These are phyloP conservation scores for Tenualosa ilisha DNA, from an alignment of 2,797 vertebrate species.

Conservation along the genomic window DNA sequence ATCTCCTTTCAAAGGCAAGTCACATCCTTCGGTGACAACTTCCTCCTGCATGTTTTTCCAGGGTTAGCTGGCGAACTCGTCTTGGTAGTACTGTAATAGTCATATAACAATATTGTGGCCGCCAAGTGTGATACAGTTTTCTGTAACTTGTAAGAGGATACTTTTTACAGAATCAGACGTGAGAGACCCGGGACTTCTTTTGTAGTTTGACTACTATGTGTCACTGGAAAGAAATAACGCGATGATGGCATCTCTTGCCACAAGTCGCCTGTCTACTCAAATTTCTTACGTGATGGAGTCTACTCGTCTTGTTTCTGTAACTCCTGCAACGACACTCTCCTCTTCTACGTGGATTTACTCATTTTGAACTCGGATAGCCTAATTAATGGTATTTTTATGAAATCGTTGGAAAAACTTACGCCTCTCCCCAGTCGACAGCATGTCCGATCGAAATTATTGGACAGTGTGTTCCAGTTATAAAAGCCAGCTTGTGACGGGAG, in stretches of 20 bases:
- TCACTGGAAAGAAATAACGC: constrained; percentile 35
- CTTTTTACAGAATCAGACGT: background rate
- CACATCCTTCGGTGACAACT: constrained; percentile 44
- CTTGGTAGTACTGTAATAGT: constrained; percentile 10
- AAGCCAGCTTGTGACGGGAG: constrained; percentile 76
- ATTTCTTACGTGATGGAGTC: constrained; percentile 13
- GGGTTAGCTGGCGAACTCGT: background rate
- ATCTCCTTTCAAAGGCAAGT: constrained; percentile 31
- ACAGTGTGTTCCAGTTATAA: constrained; percentile 79
- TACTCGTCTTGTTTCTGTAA: background rate
- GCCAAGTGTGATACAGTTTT: background rate
- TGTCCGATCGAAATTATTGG: constrained; percentile 80
- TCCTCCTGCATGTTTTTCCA: constrained; percentile 36
- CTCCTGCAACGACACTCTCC: background rate
- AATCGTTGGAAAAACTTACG: background rate
- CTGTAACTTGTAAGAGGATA: background rate
- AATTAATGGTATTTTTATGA: constrained; percentile 13
- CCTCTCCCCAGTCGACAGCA: constrained; percentile 44
- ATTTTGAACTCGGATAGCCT: background rate
- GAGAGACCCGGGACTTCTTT: background rate
- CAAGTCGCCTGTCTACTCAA: constrained; percentile 11
- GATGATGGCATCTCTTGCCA: constrained; percentile 56
- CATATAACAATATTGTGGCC: background rate
- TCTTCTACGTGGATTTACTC: background rate
- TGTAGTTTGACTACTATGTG: background rate